A percentile compares a stretch with the other conserved stretches of the same genome.
Evolutionary conservation across 1,140 invertebrate species (phyloP).

Genomic region (Drosophila athabasca): DNA sequence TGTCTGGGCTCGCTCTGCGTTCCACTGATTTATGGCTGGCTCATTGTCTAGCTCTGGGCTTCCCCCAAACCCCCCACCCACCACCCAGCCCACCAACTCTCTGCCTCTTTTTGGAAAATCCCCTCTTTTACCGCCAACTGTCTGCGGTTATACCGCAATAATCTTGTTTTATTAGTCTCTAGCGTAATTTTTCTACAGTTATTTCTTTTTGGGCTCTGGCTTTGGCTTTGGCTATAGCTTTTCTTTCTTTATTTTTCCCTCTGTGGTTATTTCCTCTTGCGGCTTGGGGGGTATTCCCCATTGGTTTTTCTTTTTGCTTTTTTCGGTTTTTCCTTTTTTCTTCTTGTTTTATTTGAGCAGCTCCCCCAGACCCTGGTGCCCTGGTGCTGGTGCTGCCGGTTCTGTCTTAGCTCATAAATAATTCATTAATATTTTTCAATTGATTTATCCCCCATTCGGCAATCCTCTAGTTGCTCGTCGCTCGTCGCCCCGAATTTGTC

Average conservation of each 20-base stretch:
- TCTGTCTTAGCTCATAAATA: constrained; percentile 64
- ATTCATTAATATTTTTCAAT: constrained; percentile 77
- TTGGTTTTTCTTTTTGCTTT: constrained; percentile 9
- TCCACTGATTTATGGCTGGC: constrained; percentile 62
- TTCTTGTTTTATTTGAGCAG: constrained; percentile 16
- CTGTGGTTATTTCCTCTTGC: constrained; percentile 39
- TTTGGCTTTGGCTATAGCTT: constrained; percentile 20
- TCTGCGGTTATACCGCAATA: constrained; percentile 70
- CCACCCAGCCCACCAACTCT: not conserved
- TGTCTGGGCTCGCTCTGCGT: constrained; percentile 41
- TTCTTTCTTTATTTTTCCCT: constrained; percentile 10
- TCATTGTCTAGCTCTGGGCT: constrained; percentile 55
- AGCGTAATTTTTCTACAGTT: constrained; percentile 71
- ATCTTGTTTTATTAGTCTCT: constrained; percentile 76
- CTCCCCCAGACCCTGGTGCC: no score
- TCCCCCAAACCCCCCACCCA: not conserved
- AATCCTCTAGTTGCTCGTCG: not conserved
- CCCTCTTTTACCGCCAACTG: constrained; percentile 24
- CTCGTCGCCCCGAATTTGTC: constrained; percentile 49
- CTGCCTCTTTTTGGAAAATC: not conserved
- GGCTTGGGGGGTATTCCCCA: constrained; percentile 34
- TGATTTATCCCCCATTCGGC: constrained; percentile 63
- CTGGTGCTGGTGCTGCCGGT: not conserved
- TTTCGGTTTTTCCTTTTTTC: constrained; percentile 12
- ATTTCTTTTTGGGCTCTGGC: constrained; percentile 35